phyloP scores from a whole-genome alignment of 2,113 vertebrate species.

The Desmodus rotundus region DNA sequence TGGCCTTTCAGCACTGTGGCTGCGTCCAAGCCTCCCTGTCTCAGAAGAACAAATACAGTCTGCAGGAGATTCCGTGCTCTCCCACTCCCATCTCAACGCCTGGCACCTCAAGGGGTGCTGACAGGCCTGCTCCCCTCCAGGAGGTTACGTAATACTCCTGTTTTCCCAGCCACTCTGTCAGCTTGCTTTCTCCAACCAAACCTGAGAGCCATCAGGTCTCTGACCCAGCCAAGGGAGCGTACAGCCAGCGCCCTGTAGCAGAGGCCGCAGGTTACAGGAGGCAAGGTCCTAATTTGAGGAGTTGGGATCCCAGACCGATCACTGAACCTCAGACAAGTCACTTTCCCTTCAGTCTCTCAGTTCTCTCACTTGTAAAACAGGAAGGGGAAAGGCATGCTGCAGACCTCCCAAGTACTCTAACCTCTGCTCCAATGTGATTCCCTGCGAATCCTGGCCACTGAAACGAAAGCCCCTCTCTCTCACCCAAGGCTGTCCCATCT shows the following conservation, averaged over 20 bases:
- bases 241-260: not conserved
- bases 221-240: not conserved
- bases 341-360: constrained; percentile 27
- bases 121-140: constrained; percentile 24
- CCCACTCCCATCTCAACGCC: not conserved
- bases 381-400: not conserved
- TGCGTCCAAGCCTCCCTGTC: constrained; percentile 13
- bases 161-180: constrained; percentile 33
- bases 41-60: constrained; percentile 22
- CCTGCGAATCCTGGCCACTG: not conserved
- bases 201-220: not conserved
- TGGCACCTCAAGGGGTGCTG: constrained; percentile 34
- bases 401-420: not conserved
- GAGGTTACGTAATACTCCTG: constrained; percentile 55
- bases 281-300: not conserved
- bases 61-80: constrained; percentile 25
- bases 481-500: not conserved
- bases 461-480: not conserved
- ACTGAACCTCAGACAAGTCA: not conserved
- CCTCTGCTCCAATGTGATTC: not conserved
- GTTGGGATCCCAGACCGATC: not conserved
- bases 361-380: constrained; percentile 54
- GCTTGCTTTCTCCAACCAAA: constrained; percentile 32
- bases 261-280: not conserved
- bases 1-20: not conserved